Evolutionary conservation across 1,140 invertebrate species (phyloP).

Genomic region (Scaptodrosophila lebanonensis): DNA sequence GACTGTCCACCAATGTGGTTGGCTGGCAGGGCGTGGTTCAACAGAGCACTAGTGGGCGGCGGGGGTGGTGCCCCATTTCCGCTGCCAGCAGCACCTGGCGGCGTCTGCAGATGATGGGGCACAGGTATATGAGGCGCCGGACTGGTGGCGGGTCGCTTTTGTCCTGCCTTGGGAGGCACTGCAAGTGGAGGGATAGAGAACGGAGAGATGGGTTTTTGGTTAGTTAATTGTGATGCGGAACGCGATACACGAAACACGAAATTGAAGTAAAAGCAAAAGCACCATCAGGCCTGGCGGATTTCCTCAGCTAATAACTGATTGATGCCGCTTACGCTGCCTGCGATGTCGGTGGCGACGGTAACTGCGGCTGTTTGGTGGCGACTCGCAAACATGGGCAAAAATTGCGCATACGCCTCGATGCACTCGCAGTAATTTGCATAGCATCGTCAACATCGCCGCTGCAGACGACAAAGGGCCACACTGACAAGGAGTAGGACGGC

Average conservation of each 20-base stretch:
- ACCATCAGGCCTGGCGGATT: constrained; percentile 20
- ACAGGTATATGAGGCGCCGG: constrained; percentile 74
- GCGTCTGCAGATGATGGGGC: constrained; percentile 72
- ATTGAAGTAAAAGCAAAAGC: background rate
- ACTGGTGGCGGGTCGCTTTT: constrained; percentile 74
- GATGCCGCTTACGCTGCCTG: constrained; percentile 40
- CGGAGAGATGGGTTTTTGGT: background rate
- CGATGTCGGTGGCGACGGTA: background rate
- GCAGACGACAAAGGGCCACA: background rate
- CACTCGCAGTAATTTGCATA: constrained; percentile 49
- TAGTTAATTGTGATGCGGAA: background rate
- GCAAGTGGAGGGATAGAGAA: constrained; percentile 18
- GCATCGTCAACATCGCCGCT: background rate
- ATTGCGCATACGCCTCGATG: constrained; percentile 60
- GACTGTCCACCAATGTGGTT: constrained; percentile 70
- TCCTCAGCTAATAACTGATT: constrained; percentile 65
- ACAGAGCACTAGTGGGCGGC: constrained; percentile 16
- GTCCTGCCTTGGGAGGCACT: constrained; percentile 75
- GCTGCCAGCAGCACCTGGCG: constrained; percentile 33
- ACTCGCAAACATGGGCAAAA: constrained; percentile 23
- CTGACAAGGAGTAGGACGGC: background rate
- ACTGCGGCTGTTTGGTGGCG: background rate
- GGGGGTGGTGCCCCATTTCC: constrained; percentile 40
- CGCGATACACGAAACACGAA: background rate
- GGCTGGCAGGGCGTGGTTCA: constrained; percentile 62